Percentiles rank a stretch among this genome's conserved stretches.
Conservation (phyloP, 2,888 invertebrate genomes). For the Boloria selene region DNA sequence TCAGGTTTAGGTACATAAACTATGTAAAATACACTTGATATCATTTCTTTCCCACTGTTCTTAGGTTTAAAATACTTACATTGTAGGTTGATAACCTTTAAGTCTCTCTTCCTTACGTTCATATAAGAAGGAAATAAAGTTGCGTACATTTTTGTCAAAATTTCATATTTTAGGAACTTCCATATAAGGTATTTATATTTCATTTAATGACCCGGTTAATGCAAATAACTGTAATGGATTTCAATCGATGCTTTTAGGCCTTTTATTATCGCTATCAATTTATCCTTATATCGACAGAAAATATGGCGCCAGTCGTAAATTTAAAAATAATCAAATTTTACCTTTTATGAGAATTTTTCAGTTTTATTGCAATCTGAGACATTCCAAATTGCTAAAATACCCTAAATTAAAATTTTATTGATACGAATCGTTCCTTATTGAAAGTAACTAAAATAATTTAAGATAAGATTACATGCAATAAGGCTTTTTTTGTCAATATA, state of each 20-base stretch:
- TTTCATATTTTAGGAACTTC: background rate
- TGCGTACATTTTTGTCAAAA: slow-evolving; percentile 18
- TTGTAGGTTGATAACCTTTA: slow-evolving; percentile 31
- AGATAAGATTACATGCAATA: no score
- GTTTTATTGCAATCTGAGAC: no score
- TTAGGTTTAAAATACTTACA: slow-evolving; percentile 16
- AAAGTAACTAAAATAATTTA: no score
- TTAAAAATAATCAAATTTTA: background rate
- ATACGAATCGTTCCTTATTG: no score
- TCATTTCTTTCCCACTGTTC: slow-evolving; percentile 4
- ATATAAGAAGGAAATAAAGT: slow-evolving; percentile 28
- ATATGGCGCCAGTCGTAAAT: slow-evolving; percentile 6
- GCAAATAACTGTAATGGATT: slow-evolving; percentile 3
- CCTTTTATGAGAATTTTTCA: no score
- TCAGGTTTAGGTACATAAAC: no score
- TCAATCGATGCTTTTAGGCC: background rate
- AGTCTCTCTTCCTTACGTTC: slow-evolving; percentile 28
- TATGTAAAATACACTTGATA: background rate
- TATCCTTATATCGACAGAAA: slow-evolving; percentile 1
- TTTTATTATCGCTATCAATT: slow-evolving; percentile 4
- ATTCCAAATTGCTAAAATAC: no score
- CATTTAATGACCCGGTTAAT: slow-evolving; percentile 9
- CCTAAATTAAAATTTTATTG: no score
- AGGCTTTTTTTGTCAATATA: no score
- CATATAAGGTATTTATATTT: slow-evolving; percentile 5